Conservation (phyloP, 2,888 invertebrate genomes). For the Dynastes maya region DNA sequence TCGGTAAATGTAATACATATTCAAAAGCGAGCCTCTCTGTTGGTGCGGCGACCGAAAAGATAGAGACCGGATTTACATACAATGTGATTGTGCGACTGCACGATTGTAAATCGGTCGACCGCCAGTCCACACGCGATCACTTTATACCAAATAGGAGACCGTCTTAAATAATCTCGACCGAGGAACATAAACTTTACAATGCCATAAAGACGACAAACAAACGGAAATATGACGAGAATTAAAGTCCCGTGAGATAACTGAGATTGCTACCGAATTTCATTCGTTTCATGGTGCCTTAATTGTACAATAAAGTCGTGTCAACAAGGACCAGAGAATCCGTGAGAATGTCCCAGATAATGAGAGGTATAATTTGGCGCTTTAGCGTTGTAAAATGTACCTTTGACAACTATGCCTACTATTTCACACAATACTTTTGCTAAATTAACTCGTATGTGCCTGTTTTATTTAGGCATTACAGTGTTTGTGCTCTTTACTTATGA, state of each 20-base stretch:
- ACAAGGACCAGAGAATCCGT: conserved; percentile 41
- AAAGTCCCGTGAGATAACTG: conserved; percentile 47
- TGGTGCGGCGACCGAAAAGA: conserved; percentile 48
- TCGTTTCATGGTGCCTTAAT: conserved; percentile 38
- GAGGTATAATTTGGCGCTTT: conserved; percentile 9
- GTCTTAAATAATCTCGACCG: conserved; percentile 50
- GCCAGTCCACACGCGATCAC: conserved; percentile 51
- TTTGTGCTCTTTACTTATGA: too few species aligned
- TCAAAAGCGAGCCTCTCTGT: conserved; percentile 54
- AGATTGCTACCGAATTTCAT: conserved; percentile 50
- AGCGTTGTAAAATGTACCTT: conserved; percentile 11
- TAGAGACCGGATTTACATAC: conserved; percentile 51
- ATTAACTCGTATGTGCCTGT: neutral
- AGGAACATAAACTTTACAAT: conserved; percentile 49
- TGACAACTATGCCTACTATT: neutral
- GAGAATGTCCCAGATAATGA: conserved; percentile 37
- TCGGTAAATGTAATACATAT: conserved; percentile 59
- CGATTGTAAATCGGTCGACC: conserved; percentile 51
- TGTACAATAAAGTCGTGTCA: conserved; percentile 48
- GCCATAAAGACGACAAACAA: conserved; percentile 51
- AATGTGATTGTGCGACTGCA: conserved; percentile 50
- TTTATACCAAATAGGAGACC: conserved; percentile 50
- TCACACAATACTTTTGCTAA: neutral
- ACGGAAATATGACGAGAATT: conserved; percentile 50
- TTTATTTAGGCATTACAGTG: too few species aligned